Conservation (phyloP, 1,140 invertebrate species). For the Diorhabda elongata region DNA sequence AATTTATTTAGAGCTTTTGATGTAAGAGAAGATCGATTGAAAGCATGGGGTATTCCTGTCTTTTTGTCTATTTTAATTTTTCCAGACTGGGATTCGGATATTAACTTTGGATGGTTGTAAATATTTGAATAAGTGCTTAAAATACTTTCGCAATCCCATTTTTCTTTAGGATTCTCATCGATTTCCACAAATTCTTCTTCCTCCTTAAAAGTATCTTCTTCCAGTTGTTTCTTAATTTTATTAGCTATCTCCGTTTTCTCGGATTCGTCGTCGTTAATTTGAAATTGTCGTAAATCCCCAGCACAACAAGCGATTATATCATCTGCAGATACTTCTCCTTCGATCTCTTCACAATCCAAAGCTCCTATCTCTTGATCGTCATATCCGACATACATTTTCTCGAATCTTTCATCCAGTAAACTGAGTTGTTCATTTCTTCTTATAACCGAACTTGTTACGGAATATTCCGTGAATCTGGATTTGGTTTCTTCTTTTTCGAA, state of each 20-base stretch:
- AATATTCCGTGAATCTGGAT: conserved; percentile 89
- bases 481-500: conserved; percentile 75
- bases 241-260: conserved; percentile 42
- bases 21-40: conserved; percentile 62
- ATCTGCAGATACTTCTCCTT: conserved; percentile 69
- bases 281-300: conserved; percentile 57
- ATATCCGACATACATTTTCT: conserved; percentile 83
- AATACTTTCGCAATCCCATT: conserved; percentile 94
- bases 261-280: conserved; percentile 58
- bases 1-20: conserved; percentile 64
- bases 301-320: conserved; percentile 63
- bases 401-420: conserved; percentile 86
- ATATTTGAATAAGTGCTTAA: conserved; percentile 84
- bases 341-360: conserved; percentile 84
- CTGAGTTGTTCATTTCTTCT: conserved; percentile 78
- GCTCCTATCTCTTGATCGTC: conserved; percentile 88
- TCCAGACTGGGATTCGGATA: conserved; percentile 60
- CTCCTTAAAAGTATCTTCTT: conserved; percentile 42
- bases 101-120: conserved; percentile 88
- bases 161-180: conserved; percentile 59
- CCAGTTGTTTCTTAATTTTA: conserved; percentile 32
- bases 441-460: conserved; percentile 89
- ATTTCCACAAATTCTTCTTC: conserved; percentile 56
- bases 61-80: conserved; percentile 68
- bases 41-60: conserved; percentile 69